Conservation (phyloP, 2,113 vertebrate species). For the Barbus barbus region DNA sequence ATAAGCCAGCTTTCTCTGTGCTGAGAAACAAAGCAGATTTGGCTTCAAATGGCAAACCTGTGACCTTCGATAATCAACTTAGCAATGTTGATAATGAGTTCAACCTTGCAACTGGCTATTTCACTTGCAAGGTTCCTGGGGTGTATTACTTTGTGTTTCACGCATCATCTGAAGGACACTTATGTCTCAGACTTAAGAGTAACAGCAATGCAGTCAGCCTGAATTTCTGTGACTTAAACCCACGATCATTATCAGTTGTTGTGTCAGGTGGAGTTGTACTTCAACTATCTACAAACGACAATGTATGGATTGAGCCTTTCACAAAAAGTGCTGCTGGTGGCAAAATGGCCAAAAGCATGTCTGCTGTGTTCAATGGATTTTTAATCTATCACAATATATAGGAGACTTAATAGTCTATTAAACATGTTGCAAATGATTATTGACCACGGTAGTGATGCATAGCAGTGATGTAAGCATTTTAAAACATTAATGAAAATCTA, state of each 20-base stretch:
- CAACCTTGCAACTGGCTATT: slow-evolving; percentile 60
- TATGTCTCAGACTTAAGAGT: slow-evolving; percentile 74
- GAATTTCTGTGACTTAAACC: slow-evolving; percentile 79
- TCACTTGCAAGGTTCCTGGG: slow-evolving; percentile 70
- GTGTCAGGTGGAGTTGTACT: slow-evolving; percentile 79
- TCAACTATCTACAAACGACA: slow-evolving; percentile 50
- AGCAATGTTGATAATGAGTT: slow-evolving; percentile 73
- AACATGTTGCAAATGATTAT: background rate
- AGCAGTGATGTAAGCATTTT: background rate
- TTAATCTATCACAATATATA: slow-evolving; percentile 69
- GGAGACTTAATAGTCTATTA: background rate
- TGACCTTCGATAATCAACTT: slow-evolving; percentile 70
- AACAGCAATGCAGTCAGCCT: rapidly evolving
- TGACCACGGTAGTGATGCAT: background rate
- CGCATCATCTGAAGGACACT: slow-evolving; percentile 68
- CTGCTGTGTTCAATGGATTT: slow-evolving; percentile 83
- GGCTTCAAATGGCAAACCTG: background rate
- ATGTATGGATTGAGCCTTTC: slow-evolving; percentile 71
- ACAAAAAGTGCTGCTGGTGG: background rate
- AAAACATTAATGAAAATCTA: background rate
- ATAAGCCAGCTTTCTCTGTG: slow-evolving; percentile 77
- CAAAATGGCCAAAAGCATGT: background rate
- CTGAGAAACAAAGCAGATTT: background rate
- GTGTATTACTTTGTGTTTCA: slow-evolving; percentile 84
- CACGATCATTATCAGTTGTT: slow-evolving; percentile 63